A percentile compares a stretch with the other conserved stretches of the same genome.
Evolutionary conservation across 2,797 vertebrate genomes (phyloP).

Genomic region (Sebastes nivosus): DNA sequence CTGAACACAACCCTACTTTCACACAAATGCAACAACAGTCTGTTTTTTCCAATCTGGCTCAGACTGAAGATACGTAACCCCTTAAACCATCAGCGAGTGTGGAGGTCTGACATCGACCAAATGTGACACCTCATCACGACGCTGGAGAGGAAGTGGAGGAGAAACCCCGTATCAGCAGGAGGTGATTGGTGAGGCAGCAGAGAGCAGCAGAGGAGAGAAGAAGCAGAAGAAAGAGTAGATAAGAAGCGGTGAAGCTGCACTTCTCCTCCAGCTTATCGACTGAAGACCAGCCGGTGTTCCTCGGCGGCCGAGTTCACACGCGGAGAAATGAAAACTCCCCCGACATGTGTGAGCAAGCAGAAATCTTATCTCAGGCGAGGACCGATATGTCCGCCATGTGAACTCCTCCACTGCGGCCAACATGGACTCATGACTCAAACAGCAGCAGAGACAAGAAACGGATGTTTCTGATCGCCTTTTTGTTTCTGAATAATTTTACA

Average conservation of each 20-base stretch:
- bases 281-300: constrained; percentile 11
- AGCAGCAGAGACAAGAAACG: neutral
- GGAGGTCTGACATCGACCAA: neutral
- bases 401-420: constrained; percentile 14
- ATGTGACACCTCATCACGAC: neutral
- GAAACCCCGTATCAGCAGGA: neutral
- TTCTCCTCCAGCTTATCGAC: constrained; percentile 24
- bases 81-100: neutral
- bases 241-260: neutral
- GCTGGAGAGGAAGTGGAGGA: neutral
- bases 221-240: neutral
- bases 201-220: neutral
- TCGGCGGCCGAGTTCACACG: neutral
- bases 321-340: neutral
- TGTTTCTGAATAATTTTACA: neutral
- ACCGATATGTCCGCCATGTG: neutral
- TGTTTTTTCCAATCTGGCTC: neutral
- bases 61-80: neutral
- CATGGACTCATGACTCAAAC: neutral
- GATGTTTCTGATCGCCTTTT: neutral
- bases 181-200: neutral
- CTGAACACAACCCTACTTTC: neutral
- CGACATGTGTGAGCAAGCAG: constrained; percentile 5
- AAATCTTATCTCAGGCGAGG: constrained; percentile 7
- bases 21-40: neutral